A percentile compares a stretch with the other conserved stretches of the same genome.
Evolutionary conservation across 2,888 invertebrate genomes (phyloP).

Genomic region (Coelopa pilipes): DNA sequence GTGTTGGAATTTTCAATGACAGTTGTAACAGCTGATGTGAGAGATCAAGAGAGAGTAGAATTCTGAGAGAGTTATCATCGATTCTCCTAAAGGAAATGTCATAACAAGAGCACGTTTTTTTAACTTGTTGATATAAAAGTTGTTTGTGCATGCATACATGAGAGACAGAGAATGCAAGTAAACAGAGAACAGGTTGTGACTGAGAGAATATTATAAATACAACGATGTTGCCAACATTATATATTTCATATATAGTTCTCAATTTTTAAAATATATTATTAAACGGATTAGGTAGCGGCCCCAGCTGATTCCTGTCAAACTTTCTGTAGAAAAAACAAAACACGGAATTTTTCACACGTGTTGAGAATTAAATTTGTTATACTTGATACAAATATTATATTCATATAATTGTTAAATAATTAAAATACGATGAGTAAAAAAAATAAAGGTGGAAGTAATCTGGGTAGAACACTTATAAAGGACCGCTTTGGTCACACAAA

Average conservation of each 20-base stretch:
- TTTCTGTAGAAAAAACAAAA: no score
- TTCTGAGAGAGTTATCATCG: no score
- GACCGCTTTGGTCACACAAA: constrained; percentile 77
- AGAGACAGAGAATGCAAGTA: background rate
- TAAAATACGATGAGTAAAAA: constrained; percentile 77
- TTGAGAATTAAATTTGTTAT: no score
- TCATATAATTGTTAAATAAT: background rate
- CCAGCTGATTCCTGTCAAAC: no score
- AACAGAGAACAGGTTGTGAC: background rate
- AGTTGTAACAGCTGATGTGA: constrained; percentile 1
- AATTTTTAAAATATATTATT: no score
- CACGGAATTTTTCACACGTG: no score
- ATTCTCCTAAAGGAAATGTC: background rate
- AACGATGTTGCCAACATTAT: background rate
- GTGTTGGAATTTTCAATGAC: constrained; percentile 14
- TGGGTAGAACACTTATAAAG: constrained; percentile 80
- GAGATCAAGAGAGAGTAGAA: no score
- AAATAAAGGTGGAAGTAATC: constrained; percentile 69
- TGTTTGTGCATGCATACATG: background rate
- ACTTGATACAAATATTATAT: background rate
- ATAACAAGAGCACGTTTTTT: constrained; percentile 22
- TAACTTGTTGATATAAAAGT: background rate
- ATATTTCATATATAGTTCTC: no score
- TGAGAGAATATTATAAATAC: background rate
- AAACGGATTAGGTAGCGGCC: no score